Evolutionary conservation across 2,113 vertebrate genomes (phyloP), one percentile per base, ranked within the genome.

Genomic region (Rafetus swinhoei): DNA sequence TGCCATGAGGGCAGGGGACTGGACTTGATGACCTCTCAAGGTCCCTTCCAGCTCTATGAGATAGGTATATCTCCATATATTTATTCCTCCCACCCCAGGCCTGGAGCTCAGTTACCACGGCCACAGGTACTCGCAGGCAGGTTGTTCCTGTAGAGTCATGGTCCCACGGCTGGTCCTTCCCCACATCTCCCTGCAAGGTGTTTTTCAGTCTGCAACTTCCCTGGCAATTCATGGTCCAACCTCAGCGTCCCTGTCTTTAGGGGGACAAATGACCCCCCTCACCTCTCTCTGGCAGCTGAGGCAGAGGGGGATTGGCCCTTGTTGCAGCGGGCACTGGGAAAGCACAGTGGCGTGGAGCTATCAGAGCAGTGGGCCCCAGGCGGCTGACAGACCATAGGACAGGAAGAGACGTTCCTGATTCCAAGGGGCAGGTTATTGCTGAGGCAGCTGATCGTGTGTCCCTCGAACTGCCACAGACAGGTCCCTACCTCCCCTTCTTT

Each of bases 401-500:
- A 1, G 55, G 90, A 82, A 87, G 95, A 79, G 79, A 79, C 27
- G 86, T 81, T 2, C 25, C 24, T 54, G 69, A 52, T 79, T 96
- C 50, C 84, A 85, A 92, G 87, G 29, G 39, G 6, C 11, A 0
- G 84, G 57, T 81, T 32, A 65, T 80, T 59, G 24, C 95, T 85
- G 32, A 69, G 32, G 65, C 65, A 35, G 65, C 65, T 69, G 32
- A 69, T 69, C 16, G 8, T 19, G 32, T 19, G 8, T 69, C 65
- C 18, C 65, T 69, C 81, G 85, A 85, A 18, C 91, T 87, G 90
- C 96, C 32, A 84, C 96, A 95, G 93, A 84, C 96, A 95, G 93
- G 92, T 96, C 92, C 60, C 92, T 90, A 90, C 89, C 91, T 82
- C 93, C 80, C 76, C 96, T 96, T 96, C 95, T 96, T 95, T 96